Conservation (phyloP, 1,140 invertebrate species). For the Capitella teleta region DNA sequence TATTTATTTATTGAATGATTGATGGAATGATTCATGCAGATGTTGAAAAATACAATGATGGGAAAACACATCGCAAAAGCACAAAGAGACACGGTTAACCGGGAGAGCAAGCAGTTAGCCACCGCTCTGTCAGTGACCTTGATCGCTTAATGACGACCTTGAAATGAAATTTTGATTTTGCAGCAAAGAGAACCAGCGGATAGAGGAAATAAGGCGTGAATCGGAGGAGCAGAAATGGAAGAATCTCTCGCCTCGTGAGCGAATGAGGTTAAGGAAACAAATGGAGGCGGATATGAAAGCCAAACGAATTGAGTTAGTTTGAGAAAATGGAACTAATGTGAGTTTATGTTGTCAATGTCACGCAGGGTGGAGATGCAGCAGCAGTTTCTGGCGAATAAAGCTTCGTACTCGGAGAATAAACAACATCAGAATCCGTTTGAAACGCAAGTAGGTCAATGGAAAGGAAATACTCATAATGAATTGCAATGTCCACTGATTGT, state of each 20-base stretch:
- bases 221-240: slow-evolving; percentile 16
- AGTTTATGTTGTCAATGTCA: too few relatives aligned
- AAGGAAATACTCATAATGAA: not conserved
- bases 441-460: not conserved
- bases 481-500: too few relatives aligned
- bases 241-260: slow-evolving; percentile 30
- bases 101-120: not conserved
- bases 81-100: slow-evolving; percentile 3
- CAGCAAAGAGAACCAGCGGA: not conserved
- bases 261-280: slow-evolving; percentile 30
- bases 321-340: not conserved
- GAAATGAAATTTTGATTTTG: not conserved
- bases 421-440: slow-evolving; percentile 2
- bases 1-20: not conserved
- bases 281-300: slow-evolving; percentile 29
- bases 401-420: not conserved
- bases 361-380: not conserved
- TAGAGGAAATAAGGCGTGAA: slow-evolving; percentile 5
- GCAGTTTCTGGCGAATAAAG: not conserved
- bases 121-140: slow-evolving; percentile 5
- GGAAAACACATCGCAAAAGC: not conserved
- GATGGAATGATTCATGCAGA: not conserved
- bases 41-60: slow-evolving; percentile 6
- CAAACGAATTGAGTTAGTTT: slow-evolving; percentile 7
- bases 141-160: not conserved